Conservation (phyloP, 2,113 vertebrate genomes). For the Perca schrenkii region DNA sequence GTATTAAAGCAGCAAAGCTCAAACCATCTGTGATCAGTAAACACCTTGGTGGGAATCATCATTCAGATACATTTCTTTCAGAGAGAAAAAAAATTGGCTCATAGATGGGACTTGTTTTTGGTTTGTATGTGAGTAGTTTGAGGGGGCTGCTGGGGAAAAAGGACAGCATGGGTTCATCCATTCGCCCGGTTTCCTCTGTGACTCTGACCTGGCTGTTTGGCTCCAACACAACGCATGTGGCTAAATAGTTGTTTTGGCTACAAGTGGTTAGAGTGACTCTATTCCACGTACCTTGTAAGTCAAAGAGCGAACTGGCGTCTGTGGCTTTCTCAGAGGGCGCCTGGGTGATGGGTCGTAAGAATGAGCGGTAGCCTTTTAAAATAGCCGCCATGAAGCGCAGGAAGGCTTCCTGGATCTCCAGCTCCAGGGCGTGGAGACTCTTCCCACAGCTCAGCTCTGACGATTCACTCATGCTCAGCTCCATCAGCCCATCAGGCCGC, state of each 20-base stretch:
- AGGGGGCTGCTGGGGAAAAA: constrained; percentile 26
- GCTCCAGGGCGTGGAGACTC: constrained; percentile 91
- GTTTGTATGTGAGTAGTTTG: constrained; percentile 1
- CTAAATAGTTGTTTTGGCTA: not conserved
- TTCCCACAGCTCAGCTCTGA: constrained; percentile 91
- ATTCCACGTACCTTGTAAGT: constrained; percentile 90
- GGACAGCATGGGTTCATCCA: constrained; percentile 5
- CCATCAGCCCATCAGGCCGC: constrained; percentile 91
- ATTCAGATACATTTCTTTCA: not conserved
- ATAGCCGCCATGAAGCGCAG: constrained; percentile 98
- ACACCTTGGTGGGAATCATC: constrained; percentile 4
- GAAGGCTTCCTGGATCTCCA: constrained; percentile 99
- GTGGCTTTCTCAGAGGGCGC: constrained; percentile 98
- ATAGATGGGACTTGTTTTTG: not conserved
- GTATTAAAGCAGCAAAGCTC: not conserved
- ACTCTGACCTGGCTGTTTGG: no score
- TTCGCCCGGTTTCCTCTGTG: not conserved
- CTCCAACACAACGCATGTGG: not conserved
- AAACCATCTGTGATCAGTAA: constrained; percentile 28
- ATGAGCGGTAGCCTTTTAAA: constrained; percentile 95
- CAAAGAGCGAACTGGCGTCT: constrained; percentile 96
- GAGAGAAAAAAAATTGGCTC: constrained; percentile 3
- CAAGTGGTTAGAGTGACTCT: not conserved
- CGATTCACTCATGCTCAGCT: constrained; percentile 91
- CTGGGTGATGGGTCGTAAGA: constrained; percentile 96